These are phyloP conservation scores for Onychorhynchus coronatus DNA, from an alignment of 2,113 vertebrate genomes.

Conservation along the genomic window DNA sequence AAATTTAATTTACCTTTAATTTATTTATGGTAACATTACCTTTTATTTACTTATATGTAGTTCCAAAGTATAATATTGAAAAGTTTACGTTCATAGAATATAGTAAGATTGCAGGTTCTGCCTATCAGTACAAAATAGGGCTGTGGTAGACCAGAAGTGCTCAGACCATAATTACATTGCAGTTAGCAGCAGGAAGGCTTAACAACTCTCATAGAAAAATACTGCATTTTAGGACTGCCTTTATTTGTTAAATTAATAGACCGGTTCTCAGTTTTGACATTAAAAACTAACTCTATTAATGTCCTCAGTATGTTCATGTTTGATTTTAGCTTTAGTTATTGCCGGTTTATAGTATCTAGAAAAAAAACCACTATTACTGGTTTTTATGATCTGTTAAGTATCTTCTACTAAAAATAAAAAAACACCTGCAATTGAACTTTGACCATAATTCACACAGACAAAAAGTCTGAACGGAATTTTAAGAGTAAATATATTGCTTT, in stretches of 20 bases:
- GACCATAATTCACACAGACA: background rate
- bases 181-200: conserved; percentile 28
- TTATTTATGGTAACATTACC: background rate
- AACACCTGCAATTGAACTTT: background rate
- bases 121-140: background rate
- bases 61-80: background rate
- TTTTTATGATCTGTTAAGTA: background rate
- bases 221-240: background rate
- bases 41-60: background rate
- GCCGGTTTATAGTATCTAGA: background rate
- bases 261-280: background rate
- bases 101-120: background rate
- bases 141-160: background rate
- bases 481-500: background rate
- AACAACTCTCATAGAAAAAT: background rate
- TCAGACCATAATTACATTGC: conserved; percentile 6
- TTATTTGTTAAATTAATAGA: conserved; percentile 42
- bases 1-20: background rate
- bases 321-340: conserved; percentile 16
- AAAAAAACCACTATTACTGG: background rate
- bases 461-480: background rate
- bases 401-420: background rate
- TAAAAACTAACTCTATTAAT: conserved; percentile 26
- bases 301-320: conserved; percentile 1
- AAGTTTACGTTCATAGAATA: background rate